phyloP scores from a whole-genome alignment of 2,888 invertebrate species.

The Agrilus mali region DNA sequence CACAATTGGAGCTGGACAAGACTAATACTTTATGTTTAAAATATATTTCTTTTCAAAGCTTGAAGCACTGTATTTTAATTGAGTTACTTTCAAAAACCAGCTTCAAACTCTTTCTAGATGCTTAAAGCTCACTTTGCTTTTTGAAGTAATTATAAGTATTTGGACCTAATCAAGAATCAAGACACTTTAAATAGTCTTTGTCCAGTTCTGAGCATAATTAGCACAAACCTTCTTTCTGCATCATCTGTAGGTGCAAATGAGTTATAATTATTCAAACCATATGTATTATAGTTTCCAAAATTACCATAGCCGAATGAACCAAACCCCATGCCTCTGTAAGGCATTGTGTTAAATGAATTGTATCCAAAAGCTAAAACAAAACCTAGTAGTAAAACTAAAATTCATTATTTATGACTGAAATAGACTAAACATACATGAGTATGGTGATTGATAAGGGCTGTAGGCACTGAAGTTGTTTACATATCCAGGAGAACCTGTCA shows the following conservation, averaged over 20 bases:
- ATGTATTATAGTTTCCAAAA: conserved; percentile 27
- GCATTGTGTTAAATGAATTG: background rate
- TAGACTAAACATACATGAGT: conserved; percentile 12
- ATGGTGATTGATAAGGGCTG: conserved; percentile 14
- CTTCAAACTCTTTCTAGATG: no score
- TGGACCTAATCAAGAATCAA: no score
- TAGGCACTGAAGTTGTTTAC: conserved; percentile 8
- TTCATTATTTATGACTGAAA: background rate
- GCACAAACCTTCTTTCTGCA: conserved; percentile 46
- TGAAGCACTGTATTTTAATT: no score
- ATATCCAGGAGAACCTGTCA: conserved; percentile 5
- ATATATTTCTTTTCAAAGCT: no score
- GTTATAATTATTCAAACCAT: conserved; percentile 28
- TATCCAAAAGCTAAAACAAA: conserved; percentile 12
- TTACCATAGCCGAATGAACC: conserved; percentile 20
- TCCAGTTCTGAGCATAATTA: conserved; percentile 5
- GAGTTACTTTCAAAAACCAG: no score
- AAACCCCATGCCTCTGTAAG: conserved; percentile 2
- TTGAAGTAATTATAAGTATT: no score
- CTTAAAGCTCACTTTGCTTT: no score
- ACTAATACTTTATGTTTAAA: no score
- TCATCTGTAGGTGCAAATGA: conserved; percentile 34
- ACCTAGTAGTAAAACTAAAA: background rate
- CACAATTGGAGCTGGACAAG: no score
- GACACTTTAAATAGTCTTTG: no score